phyloP scores from a whole-genome alignment of 2,888 invertebrate species.

The Sericinus montela region DNA sequence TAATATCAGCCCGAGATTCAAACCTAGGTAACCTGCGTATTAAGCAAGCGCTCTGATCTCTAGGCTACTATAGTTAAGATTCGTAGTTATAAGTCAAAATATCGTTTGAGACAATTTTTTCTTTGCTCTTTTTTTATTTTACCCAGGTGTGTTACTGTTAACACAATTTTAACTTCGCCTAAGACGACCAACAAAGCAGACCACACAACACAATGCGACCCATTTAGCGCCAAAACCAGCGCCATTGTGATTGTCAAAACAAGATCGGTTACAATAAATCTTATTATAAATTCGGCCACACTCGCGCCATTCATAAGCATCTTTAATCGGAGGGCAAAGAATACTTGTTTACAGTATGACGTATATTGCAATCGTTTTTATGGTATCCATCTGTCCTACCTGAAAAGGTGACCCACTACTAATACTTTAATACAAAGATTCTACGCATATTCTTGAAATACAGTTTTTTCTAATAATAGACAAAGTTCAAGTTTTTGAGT shows the following conservation, averaged over 20 bases:
- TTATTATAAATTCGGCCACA: slow-evolving; percentile 70
- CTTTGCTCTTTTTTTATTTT: slow-evolving; percentile 4
- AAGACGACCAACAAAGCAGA: slow-evolving; percentile 47
- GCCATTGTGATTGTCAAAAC: slow-evolving; percentile 75
- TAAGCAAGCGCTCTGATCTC: no score
- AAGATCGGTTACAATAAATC: slow-evolving; percentile 79
- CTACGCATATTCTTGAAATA: no score
- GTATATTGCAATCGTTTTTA: slow-evolving; percentile 48
- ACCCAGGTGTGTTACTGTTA: slow-evolving; percentile 55
- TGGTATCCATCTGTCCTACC: slow-evolving; percentile 60
- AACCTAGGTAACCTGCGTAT: no score
- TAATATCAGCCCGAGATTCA: no score
- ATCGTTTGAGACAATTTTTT: not conserved
- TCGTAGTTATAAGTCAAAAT: no score
- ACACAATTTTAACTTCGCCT: slow-evolving; percentile 58
- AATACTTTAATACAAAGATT: not conserved
- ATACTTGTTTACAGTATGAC: slow-evolving; percentile 61
- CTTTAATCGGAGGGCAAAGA: slow-evolving; percentile 56
- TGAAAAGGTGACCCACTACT: slow-evolving; percentile 7
- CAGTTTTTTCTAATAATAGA: no score
- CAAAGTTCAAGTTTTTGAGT: no score
- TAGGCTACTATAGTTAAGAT: no score
- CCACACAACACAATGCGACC: slow-evolving; percentile 73
- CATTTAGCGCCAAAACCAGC: slow-evolving; percentile 58
- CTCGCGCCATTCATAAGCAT: slow-evolving; percentile 55